Conservation (phyloP, 2,797 vertebrate species). For the Sciaenops ocellatus region DNA sequence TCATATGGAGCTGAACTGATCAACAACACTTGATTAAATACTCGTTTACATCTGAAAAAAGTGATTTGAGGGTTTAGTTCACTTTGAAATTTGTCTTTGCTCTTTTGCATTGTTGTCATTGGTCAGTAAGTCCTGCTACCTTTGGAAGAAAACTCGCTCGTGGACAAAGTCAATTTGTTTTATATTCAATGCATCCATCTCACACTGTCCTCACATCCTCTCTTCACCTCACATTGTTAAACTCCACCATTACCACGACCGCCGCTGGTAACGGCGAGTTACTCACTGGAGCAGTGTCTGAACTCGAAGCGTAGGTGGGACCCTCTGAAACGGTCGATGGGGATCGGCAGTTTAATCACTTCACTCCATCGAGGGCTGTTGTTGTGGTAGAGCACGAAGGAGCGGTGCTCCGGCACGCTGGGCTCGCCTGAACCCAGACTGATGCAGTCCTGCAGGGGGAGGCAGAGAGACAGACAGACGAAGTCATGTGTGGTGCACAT, state of each 20-base stretch:
- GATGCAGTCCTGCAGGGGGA: constrained; percentile 91
- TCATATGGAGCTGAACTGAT: too few relatives aligned
- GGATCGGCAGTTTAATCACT: constrained; percentile 95
- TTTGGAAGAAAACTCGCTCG: too few relatives aligned
- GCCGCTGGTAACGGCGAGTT: accelerated
- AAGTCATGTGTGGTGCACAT: neutral
- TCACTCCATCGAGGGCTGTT: constrained; percentile 98
- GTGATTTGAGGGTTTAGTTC: too few relatives aligned
- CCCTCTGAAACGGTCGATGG: constrained; percentile 96
- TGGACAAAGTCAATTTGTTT: too few relatives aligned
- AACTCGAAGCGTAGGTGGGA: constrained; percentile 99
- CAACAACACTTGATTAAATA: too few relatives aligned
- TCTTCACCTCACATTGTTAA: neutral
- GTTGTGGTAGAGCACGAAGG: constrained; percentile 98
- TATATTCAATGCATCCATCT: too few relatives aligned
- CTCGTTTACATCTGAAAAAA: too few relatives aligned
- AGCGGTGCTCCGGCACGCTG: constrained; percentile 91
- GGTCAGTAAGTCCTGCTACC: too few relatives aligned
- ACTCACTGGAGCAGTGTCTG: constrained; percentile 98
- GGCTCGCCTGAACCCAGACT: constrained; percentile 95
- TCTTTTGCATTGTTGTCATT: too few relatives aligned
- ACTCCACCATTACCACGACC: too few relatives aligned
- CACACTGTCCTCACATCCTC: too few relatives aligned
- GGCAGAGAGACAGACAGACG: neutral
- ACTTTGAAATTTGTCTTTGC: too few relatives aligned